These are phyloP conservation scores for Agrochola circellaris DNA, from an alignment of 2,888 invertebrate genomes.

Conservation along the genomic window DNA sequence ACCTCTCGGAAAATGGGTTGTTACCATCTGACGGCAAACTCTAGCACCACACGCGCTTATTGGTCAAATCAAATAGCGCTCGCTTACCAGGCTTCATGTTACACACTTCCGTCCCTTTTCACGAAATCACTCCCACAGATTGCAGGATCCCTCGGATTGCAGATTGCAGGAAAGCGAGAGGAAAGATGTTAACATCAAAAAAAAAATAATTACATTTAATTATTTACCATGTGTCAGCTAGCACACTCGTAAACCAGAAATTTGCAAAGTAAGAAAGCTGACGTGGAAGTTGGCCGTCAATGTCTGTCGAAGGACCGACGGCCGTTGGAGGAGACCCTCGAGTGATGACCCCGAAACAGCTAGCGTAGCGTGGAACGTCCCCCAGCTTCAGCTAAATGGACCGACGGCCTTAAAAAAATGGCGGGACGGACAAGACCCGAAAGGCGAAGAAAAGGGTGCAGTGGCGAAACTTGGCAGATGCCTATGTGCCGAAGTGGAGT, in stretches of 20 bases:
- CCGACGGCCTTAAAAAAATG: neutral
- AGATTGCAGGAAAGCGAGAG: no score
- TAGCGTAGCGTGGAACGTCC: neutral
- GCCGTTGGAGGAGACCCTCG: neutral
- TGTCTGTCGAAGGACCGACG: neutral
- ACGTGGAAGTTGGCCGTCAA: neutral
- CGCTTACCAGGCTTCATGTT: no score
- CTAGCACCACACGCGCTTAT: no score
- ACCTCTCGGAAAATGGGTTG: no score
- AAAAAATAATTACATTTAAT: neutral
- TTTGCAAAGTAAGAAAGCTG: neutral
- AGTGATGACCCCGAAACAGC: neutral
- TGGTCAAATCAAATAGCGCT: no score
- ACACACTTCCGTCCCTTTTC: no score
- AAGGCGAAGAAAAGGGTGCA: neutral
- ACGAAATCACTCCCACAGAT: no score
- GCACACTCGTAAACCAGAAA: neutral
- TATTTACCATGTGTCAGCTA: neutral
- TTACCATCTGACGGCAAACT: no score
- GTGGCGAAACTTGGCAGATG: neutral
- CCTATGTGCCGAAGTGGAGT: neutral
- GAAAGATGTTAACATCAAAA: neutral
- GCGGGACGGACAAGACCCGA: neutral
- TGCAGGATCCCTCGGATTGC: no score
- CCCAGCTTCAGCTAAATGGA: neutral